These are phyloP conservation scores for Melitaea cinxia DNA, from an alignment of 1,140 invertebrate genomes.

Conservation along the genomic window DNA sequence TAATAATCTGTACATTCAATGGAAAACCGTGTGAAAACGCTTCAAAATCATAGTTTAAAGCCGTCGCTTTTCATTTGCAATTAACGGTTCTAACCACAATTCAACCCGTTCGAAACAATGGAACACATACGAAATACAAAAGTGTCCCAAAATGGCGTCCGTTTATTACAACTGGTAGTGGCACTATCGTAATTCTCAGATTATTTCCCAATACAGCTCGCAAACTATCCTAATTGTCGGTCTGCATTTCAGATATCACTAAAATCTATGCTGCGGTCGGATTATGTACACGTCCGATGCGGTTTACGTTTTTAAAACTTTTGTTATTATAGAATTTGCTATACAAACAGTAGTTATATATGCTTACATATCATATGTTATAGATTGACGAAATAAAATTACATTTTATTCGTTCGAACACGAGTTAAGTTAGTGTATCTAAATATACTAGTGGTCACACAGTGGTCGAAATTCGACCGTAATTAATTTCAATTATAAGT, in stretches of 20 bases:
- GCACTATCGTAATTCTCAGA: conserved; percentile 9
- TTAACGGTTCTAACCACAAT: conserved; percentile 8
- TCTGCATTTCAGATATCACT: conserved; percentile 48
- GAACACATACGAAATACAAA: conserved; percentile 8
- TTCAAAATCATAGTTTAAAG: conserved; percentile 5
- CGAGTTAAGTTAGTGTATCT: too few species aligned
- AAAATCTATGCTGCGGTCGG: conserved; percentile 30
- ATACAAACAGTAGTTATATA: too few species aligned
- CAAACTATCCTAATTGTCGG: conserved; percentile 63
- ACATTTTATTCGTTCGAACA: too few species aligned
- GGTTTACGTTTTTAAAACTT: background rate
- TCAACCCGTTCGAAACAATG: conserved; percentile 6
- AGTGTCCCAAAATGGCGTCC: conserved; percentile 17
- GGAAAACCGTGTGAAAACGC: background rate
- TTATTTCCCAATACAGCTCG: conserved; percentile 8
- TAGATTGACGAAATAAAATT: too few species aligned
- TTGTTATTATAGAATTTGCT: background rate
- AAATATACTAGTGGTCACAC: too few species aligned
- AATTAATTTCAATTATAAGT: too few species aligned
- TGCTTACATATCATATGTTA: too few species aligned
- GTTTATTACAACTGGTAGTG: conserved; percentile 18
- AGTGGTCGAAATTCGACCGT: too few species aligned
- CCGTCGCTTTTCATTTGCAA: conserved; percentile 12
- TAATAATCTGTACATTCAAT: too few species aligned
- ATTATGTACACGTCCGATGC: conserved; percentile 5